A percentile compares a stretch with the other conserved stretches of the same genome.
phyloP scores from a whole-genome alignment of 2,113 vertebrate genomes.

The Triplophysa tibetana region DNA sequence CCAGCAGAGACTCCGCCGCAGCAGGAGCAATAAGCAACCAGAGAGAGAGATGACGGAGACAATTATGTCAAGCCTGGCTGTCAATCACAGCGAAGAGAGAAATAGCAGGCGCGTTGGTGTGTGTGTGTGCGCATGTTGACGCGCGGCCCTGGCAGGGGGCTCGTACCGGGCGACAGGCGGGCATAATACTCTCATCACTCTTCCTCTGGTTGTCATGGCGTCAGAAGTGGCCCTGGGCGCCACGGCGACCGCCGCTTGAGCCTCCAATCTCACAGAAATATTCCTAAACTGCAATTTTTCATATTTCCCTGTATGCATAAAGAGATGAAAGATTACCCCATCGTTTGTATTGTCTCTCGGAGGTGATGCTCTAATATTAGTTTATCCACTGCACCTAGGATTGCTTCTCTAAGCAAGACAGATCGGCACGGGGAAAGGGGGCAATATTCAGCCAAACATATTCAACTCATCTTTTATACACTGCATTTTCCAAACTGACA shows the following conservation, averaged over 20 bases:
- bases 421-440: constrained; percentile 91
- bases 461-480: constrained; percentile 93
- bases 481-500: constrained; percentile 75
- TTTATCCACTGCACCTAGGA: constrained; percentile 94
- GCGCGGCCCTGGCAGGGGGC: constrained; percentile 63
- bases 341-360: constrained; percentile 98
- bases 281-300: constrained; percentile 98
- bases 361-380: constrained; percentile 99
- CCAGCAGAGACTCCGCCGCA: constrained; percentile 81
- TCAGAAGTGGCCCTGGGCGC: constrained; percentile 95
- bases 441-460: constrained; percentile 91
- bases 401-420: constrained; percentile 94
- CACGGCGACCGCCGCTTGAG: constrained; percentile 88
- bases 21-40: constrained; percentile 83
- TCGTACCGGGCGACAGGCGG: constrained; percentile 85
- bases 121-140: constrained; percentile 43
- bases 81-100: constrained; percentile 86
- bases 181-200: constrained; percentile 99
- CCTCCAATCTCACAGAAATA: constrained; percentile 83
- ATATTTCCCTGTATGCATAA: constrained; percentile 99
- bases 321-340: constrained; percentile 98
- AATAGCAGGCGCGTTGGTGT: constrained; percentile 64
- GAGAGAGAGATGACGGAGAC: constrained; percentile 81
- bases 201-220: constrained; percentile 87
- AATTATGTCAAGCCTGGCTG: constrained; percentile 92